phyloP scores from a whole-genome alignment of 1,140 invertebrate species.

The Rhynchophorus ferrugineus region DNA sequence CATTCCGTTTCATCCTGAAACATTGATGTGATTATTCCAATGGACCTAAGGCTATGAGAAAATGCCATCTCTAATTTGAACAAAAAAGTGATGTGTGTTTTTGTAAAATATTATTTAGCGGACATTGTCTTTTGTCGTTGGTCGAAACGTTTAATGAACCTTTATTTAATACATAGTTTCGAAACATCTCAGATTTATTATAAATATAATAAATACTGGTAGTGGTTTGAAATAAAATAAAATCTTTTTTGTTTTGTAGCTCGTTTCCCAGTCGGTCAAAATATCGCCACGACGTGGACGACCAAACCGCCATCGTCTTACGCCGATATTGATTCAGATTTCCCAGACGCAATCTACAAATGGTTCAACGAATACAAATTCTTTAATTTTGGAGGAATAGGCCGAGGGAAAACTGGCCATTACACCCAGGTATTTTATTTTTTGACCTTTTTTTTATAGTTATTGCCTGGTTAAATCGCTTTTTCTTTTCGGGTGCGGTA shows the following conservation, averaged over 20 bases:
- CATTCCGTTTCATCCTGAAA: too few species aligned
- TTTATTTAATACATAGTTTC: too few species aligned
- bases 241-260: slow-evolving; percentile 40
- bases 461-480: neutral
- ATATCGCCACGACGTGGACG: slow-evolving; percentile 73
- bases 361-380: slow-evolving; percentile 77
- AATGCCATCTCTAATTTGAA: too few species aligned
- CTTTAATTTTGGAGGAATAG: slow-evolving; percentile 56
- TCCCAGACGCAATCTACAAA: slow-evolving; percentile 58
- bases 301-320: slow-evolving; percentile 52
- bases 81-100: too few species aligned
- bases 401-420: slow-evolving; percentile 62
- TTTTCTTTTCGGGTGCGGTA: neutral
- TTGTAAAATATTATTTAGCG: too few species aligned
- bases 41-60: too few species aligned
- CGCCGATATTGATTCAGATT: slow-evolving; percentile 57
- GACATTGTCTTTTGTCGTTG: too few species aligned
- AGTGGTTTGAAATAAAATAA: slow-evolving; percentile 3
- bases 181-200: too few species aligned
- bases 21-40: too few species aligned
- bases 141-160: too few species aligned
- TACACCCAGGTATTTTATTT: slow-evolving; percentile 62
- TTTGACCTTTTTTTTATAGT: neutral
- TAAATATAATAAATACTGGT: too few species aligned
- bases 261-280: slow-evolving; percentile 74